Conservation (phyloP, 1,140 invertebrate species). For the Proales similis region DNA sequence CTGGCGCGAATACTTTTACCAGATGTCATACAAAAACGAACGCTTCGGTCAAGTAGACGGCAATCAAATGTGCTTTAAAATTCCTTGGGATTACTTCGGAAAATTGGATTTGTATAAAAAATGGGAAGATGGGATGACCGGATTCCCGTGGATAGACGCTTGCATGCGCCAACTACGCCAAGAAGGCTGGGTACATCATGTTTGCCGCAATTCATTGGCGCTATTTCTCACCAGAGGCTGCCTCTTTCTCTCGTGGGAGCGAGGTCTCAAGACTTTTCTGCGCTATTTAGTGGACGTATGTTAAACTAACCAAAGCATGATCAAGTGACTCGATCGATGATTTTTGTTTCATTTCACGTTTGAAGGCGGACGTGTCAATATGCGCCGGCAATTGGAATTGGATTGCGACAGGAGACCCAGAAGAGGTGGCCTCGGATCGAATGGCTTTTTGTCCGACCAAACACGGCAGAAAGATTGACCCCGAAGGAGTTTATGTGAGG, state of each 20-base stretch:
- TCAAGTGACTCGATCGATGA: constrained; percentile 38
- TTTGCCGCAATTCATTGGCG: constrained; percentile 63
- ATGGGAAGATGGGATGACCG: constrained; percentile 43
- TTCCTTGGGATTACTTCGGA: constrained; percentile 44
- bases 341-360: constrained; percentile 57
- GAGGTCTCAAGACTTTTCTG: constrained; percentile 56
- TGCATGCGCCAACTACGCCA: constrained; percentile 62
- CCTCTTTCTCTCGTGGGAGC: constrained; percentile 66
- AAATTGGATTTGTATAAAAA: constrained; percentile 57
- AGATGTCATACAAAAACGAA: constrained; percentile 36
- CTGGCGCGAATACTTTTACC: constrained; percentile 35
- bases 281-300: constrained; percentile 10
- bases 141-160: constrained; percentile 56
- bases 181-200: constrained; percentile 68
- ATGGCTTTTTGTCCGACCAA: constrained; percentile 63
- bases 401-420: constrained; percentile 68
- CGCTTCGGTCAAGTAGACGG: constrained; percentile 34
- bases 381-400: constrained; percentile 74
- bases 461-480: constrained; percentile 64
- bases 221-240: constrained; percentile 67
- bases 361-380: constrained; percentile 68
- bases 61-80: constrained; percentile 35
- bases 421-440: constrained; percentile 57
- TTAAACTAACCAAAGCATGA: neutral
- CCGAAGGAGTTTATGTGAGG: constrained; percentile 63